These are phyloP conservation scores for Marcusenius ussheri DNA, from an alignment of 2,113 vertebrate species.

Conservation along the genomic window DNA sequence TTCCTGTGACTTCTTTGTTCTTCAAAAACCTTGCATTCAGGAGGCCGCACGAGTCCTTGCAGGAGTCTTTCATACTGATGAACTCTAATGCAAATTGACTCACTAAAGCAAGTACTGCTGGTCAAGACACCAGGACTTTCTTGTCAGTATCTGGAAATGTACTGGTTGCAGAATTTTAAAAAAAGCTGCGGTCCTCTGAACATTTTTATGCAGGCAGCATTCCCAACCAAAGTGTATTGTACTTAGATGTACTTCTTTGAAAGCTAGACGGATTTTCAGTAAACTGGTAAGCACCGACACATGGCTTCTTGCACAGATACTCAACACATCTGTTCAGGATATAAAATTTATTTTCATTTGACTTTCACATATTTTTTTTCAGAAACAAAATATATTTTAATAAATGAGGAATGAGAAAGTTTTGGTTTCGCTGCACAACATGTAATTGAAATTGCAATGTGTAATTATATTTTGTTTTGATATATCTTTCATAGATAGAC, in stretches of 20 bases:
- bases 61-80: not conserved
- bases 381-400: not conserved
- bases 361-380: not conserved
- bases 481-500: not conserved
- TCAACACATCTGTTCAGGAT: not conserved
- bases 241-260: not conserved
- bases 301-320: not conserved
- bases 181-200: not conserved
- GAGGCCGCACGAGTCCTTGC: too few relatives aligned
- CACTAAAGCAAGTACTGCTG: not conserved
- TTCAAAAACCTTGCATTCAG: constrained; percentile 2
- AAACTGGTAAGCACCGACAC: not conserved
- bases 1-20: constrained; percentile 15
- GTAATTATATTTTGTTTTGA: not conserved
- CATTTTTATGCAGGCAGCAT: not conserved
- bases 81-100: not conserved
- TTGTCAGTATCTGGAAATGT: constrained; percentile 55
- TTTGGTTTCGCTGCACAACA: not conserved
- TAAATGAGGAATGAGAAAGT: not conserved
- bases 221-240: not conserved
- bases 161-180: constrained; percentile 18
- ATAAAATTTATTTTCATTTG: not conserved
- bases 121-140: constrained; percentile 32
- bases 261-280: not conserved
- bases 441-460: not conserved